A percentile compares a stretch with the other conserved stretches of the same genome.
Conservation (phyloP, 2,888 invertebrate species). For the Drosophila lutescens region DNA sequence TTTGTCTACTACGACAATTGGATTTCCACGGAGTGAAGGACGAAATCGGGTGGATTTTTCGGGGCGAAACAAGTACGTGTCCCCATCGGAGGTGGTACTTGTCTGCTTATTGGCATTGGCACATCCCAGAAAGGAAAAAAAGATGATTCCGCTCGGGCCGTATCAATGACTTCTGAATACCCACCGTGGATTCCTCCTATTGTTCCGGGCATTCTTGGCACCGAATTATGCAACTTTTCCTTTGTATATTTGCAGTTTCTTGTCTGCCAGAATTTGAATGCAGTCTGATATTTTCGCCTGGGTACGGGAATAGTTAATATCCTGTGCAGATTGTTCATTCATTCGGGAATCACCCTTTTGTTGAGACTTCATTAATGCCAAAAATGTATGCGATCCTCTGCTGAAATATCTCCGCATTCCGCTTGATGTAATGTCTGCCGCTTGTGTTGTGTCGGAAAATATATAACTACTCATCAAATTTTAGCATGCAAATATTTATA, state of each 20-base stretch:
- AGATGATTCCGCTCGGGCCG: conserved; percentile 31
- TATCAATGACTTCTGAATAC: conserved; percentile 39
- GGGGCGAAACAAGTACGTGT: conserved; percentile 59
- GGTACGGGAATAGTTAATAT: conserved; percentile 30
- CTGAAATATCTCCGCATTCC: conserved; percentile 23
- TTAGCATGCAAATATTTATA: conserved; percentile 62
- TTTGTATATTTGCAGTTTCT: conserved; percentile 12
- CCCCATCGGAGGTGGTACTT: conserved; percentile 37
- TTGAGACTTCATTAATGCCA: conserved; percentile 44
- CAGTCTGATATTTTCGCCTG: conserved; percentile 10
- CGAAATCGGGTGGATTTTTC: conserved; percentile 45
- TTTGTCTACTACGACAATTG: conserved; percentile 74
- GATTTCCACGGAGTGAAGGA: conserved; percentile 57
- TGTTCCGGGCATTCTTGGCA: conserved; percentile 35
- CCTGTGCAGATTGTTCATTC: conserved; percentile 12
- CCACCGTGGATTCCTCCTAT: conserved; percentile 16
- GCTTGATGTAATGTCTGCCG: conserved; percentile 1
- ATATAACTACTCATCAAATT: conserved; percentile 74
- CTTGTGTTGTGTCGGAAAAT: conserved; percentile 21
- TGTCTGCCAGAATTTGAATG: conserved; percentile 37
- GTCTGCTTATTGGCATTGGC: conserved; percentile 65
- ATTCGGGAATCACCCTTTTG: conserved; percentile 27
- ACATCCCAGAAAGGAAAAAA: conserved; percentile 32
- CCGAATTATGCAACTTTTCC: conserved; percentile 30
- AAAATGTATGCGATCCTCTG: conserved; percentile 18